Conservation (phyloP, 2,888 invertebrate genomes). For the Cerastis leucographa region DNA sequence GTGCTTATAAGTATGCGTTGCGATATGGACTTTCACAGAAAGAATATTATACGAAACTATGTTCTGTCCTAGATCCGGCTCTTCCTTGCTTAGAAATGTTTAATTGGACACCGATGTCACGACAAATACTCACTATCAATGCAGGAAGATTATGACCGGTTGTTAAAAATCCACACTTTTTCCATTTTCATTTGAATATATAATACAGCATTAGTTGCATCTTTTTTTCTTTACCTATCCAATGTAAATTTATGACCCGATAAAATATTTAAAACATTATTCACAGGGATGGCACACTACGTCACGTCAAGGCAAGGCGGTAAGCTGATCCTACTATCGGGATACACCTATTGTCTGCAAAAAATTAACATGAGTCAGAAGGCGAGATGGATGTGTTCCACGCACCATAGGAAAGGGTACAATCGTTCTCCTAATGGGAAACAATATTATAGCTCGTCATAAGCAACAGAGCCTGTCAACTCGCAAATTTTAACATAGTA, state of each 20-base stretch:
- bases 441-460: not conserved
- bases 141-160: not conserved
- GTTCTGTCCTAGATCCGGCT: not conserved
- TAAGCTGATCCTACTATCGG: conserved; percentile 4
- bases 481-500: too few relatives aligned
- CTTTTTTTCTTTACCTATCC: not conserved
- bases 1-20: not conserved
- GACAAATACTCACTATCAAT: not conserved
- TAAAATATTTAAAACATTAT: not conserved
- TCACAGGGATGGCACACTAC: conserved; percentile 14
- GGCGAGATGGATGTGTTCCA: conserved; percentile 25
- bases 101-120: not conserved
- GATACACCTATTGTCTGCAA: conserved; percentile 26
- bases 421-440: conserved; percentile 17
- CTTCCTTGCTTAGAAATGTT: not conserved
- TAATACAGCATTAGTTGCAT: not conserved
- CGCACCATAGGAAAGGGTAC: conserved; percentile 18
- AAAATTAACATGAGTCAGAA: not conserved
- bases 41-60: not conserved
- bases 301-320: conserved; percentile 17
- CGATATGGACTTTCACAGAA: not conserved
- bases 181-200: not conserved
- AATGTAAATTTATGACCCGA: not conserved
- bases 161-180: not conserved
- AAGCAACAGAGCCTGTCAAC: too few relatives aligned